These are phyloP conservation scores for Martes flavigula DNA, from an alignment of 2,797 vertebrate genomes.

Conservation along the genomic window DNA sequence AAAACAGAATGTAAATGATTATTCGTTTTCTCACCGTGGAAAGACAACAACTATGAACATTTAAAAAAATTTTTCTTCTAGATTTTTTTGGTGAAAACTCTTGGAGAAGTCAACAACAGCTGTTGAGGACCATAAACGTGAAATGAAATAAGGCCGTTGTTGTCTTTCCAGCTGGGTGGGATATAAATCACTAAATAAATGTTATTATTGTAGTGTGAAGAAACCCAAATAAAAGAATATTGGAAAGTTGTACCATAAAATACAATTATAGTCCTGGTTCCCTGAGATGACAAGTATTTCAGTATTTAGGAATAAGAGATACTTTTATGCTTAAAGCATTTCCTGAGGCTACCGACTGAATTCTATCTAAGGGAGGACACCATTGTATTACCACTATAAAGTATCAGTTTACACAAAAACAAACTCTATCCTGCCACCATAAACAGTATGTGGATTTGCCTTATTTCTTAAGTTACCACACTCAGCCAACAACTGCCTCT, in stretches of 20 bases:
- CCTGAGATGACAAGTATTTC: background rate
- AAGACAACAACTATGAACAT: background rate
- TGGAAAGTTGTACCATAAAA: slow-evolving; percentile 14
- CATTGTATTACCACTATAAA: slow-evolving; percentile 17
- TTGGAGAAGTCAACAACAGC: background rate
- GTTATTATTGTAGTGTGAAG: background rate
- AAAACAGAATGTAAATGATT: background rate
- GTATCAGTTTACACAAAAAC: slow-evolving; percentile 49
- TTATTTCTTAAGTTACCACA: slow-evolving; percentile 3
- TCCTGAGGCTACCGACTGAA: slow-evolving; percentile 11
- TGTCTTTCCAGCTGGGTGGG: background rate
- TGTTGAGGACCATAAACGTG: background rate
- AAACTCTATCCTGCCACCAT: slow-evolving; percentile 9
- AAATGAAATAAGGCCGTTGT: background rate
- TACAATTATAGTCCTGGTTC: background rate
- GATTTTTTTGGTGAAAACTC: slow-evolving; percentile 5
- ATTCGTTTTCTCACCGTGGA: background rate
- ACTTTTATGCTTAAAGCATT: background rate
- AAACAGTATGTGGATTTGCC: slow-evolving; percentile 19
- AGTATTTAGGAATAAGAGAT: slow-evolving; percentile 29
- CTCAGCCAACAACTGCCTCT: slow-evolving; percentile 9
- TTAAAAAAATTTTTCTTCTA: background rate
- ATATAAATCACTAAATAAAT: slow-evolving; percentile 1
- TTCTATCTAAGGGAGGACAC: background rate
- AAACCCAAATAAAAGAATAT: slow-evolving; percentile 14